Base-by-base conservation (phyloP, 1,140 invertebrate genomes). In the Drosophila leontia region DNA sequence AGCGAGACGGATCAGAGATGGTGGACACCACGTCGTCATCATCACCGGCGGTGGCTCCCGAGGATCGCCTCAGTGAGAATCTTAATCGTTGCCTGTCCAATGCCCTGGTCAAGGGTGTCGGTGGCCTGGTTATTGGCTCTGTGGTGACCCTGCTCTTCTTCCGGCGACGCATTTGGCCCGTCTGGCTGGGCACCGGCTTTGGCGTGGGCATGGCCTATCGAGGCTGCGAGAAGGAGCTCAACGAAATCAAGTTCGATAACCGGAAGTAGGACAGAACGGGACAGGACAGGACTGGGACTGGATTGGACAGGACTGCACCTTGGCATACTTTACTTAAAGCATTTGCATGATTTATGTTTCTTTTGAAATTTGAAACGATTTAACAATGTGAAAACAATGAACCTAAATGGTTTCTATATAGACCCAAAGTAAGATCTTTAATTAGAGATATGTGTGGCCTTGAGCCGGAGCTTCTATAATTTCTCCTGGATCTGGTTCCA, bases 181-280 rank as follows among this genome's bases (percentile, higher is more conserved):
- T 97, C 23, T 94, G 96, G 79, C 93, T 95, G 45, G 96, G 96
- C 37, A 94, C 95, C 64, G 96, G 96, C 35, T 95, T 97, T 87
- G 96, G 96, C 23, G 92, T 97, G 79, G 96, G 96, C 58, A 93
- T 96, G 91, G 96, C 96, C 74, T 97, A 96, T 93, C 94, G 95
- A 47, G 96, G 96, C 91, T 97, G 96, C 92, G 95, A 97, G 93
- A 94, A 94, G 83, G 94, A 95, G 48, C 82, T 96, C 45, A 95
- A 96, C 32, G 37, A 44, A 1, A 15, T 71, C 32, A 74, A 74
- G 15, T 80, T 64, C 13, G 58, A 50, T 12, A 64, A 39, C 12
- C 19, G 13, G n/a, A 57, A 57, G 39, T 61, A 56, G 53, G n/a
- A 26, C 37, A 57, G 12, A 6, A 3, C 2, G n/a, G 7, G 32